phyloP scores from a whole-genome alignment of 2,113 vertebrate species.

The Neomonachus schauinslandi region DNA sequence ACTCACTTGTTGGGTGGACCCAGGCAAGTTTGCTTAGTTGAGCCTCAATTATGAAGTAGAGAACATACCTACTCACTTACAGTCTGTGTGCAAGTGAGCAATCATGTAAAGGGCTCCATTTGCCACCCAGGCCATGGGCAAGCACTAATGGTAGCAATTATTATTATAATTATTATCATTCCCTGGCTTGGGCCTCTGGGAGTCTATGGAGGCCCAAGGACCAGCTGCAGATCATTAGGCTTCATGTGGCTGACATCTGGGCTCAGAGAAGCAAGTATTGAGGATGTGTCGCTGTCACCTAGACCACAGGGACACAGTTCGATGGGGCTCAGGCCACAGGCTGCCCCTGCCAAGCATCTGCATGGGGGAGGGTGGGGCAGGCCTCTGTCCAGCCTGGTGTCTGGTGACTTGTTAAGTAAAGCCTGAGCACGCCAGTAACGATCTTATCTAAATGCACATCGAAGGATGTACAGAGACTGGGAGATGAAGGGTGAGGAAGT shows the following conservation, averaged over 20 bases:
- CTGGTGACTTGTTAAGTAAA: neutral
- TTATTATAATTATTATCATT: conserved; percentile 60
- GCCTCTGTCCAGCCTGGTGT: neutral
- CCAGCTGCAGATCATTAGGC: conserved; percentile 64
- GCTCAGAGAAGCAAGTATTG: neutral
- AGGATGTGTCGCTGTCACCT: neutral
- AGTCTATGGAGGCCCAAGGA: conserved; percentile 16
- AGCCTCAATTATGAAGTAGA: neutral
- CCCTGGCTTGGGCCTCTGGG: conserved; percentile 25
- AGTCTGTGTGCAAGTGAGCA: neutral
- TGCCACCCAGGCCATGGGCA: conserved; percentile 16
- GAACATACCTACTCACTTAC: neutral
- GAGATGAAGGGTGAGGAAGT: neutral
- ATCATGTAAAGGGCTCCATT: neutral
- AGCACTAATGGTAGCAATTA: conserved; percentile 52
- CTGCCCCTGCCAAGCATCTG: neutral
- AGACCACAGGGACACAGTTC: neutral
- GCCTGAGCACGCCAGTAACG: neutral
- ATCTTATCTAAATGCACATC: no score
- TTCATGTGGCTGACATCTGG: conserved; percentile 71
- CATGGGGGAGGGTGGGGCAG: neutral
- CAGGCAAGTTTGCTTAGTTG: neutral
- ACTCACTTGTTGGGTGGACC: no score
- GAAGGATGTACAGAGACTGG: neutral
- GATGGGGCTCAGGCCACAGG: neutral